These are phyloP conservation scores for Drosophila kanapiae DNA, from an alignment of 1,140 invertebrate genomes.

Conservation along the genomic window DNA sequence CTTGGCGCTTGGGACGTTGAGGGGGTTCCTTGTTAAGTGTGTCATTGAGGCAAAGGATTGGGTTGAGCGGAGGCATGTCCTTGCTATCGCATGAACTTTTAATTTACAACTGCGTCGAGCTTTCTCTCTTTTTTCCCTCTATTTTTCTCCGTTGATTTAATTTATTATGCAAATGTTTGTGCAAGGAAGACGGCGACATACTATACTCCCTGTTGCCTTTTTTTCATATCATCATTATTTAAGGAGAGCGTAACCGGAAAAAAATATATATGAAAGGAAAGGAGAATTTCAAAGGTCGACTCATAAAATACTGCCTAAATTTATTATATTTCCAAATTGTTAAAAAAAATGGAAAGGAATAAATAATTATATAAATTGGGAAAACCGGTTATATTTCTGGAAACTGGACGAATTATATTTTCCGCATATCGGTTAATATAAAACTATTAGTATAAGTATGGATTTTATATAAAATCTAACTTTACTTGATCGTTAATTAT, in stretches of 20 bases:
- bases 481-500: no score
- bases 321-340: not conserved
- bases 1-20: constrained; percentile 6
- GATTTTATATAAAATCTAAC: not conserved
- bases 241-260: constrained; percentile 30
- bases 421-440: not conserved
- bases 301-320: not conserved
- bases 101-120: constrained; percentile 66
- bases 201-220: constrained; percentile 27
- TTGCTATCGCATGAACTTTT: constrained; percentile 71
- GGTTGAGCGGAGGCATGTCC: constrained; percentile 46
- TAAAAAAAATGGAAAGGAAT: not conserved
- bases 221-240: constrained; percentile 56
- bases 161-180: constrained; percentile 73
- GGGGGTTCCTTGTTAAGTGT: constrained; percentile 27
- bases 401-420: not conserved
- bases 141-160: constrained; percentile 61
- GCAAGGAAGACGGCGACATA: constrained; percentile 21
- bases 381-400: not conserved
- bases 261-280: not conserved
- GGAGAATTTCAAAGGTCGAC: not conserved
- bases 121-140: constrained; percentile 8
- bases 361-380: not conserved
- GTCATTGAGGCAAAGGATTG: constrained; percentile 45
- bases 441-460: not conserved